Percentiles rank a stretch among this genome's conserved stretches.
These are phyloP conservation scores for Actinia tenebrosa DNA, from an alignment of 64 coral and sea anemone species.

Conservation along the genomic window DNA sequence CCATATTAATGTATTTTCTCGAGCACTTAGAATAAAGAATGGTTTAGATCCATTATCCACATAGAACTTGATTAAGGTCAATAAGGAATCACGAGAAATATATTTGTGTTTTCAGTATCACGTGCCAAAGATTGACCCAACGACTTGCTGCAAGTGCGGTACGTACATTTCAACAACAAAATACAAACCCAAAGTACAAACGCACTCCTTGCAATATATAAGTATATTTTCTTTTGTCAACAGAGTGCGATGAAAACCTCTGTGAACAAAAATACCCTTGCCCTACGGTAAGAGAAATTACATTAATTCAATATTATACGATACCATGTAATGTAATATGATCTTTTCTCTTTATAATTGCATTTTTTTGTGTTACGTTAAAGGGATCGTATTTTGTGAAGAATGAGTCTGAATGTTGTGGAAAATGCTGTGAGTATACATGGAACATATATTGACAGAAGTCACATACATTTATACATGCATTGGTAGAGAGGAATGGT, in stretches of 20 bases:
- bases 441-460: not conserved
- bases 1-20: too few species aligned
- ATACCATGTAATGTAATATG: too few species aligned
- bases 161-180: not conserved
- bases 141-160: constrained; percentile 53
- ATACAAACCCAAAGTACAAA: too few species aligned
- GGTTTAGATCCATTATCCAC: not conserved
- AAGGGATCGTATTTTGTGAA: constrained; percentile 8
- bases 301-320: too few species aligned
- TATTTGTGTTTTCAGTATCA: not conserved
- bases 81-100: not conserved
- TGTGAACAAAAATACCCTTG: constrained; percentile 36
- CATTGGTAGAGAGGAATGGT: too few species aligned
- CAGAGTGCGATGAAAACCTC: constrained; percentile 44
- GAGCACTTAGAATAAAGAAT: too few species aligned
- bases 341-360: too few species aligned
- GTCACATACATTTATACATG: too few species aligned
- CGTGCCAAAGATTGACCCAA: constrained; percentile 19
- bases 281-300: constrained; percentile 41
- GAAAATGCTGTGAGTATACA: constrained; percentile 13
- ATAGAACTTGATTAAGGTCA: not conserved
- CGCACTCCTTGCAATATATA: not conserved
- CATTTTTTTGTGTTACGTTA: not conserved
- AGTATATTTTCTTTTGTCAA: not conserved
- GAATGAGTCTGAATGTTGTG: constrained; percentile 3